These are phyloP conservation scores for Catostylus mosaicus DNA, from an alignment of 30 jellyfish, hydroid and myxozoan species.

Conservation along the genomic window DNA sequence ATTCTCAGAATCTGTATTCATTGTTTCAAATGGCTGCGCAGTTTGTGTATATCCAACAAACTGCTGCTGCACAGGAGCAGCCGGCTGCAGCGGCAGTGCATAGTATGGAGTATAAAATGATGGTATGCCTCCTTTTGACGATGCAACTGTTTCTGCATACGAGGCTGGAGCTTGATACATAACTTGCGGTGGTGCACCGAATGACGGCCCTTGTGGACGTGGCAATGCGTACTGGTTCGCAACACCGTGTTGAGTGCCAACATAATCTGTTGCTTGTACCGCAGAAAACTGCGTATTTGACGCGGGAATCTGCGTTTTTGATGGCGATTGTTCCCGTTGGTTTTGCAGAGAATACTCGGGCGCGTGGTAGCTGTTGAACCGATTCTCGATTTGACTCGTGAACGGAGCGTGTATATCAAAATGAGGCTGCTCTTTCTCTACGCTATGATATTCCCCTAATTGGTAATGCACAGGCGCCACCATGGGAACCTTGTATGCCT, in stretches of 20 bases:
- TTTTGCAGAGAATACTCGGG: constrained; percentile 6
- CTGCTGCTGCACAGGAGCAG: constrained; percentile 26
- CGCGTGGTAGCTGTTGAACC: constrained; percentile 1
- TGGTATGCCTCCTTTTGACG: constrained; percentile 55
- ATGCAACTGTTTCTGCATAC: constrained; percentile 25
- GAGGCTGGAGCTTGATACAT: constrained; percentile 55
- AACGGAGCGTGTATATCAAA: constrained; percentile 47
- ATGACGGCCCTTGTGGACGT: constrained; percentile 29
- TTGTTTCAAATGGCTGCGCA: constrained; percentile 57
- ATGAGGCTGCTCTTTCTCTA: constrained; percentile 45
- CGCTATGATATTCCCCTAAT: constrained; percentile 25
- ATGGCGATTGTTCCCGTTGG: constrained; percentile 2
- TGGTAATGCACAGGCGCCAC: constrained; percentile 16
- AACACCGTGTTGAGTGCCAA: constrained; percentile 27
- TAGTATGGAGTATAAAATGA: constrained; percentile 16
- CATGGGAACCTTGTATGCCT: constrained; percentile 51
- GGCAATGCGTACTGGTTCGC: constrained; percentile 41
- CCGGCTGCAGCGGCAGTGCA: constrained; percentile 12
- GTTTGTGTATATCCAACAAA: constrained; percentile 13
- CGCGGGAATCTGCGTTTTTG: constrained; percentile 50
- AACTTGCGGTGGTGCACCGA: constrained; percentile 41
- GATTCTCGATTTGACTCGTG: neutral
- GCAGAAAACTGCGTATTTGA: constrained; percentile 17
- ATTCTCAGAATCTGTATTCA: constrained; percentile 52
- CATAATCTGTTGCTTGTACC: constrained; percentile 16